These are phyloP conservation scores for Sycophaga agraensis DNA, from an alignment of 1,140 invertebrate genomes.

Conservation along the genomic window DNA sequence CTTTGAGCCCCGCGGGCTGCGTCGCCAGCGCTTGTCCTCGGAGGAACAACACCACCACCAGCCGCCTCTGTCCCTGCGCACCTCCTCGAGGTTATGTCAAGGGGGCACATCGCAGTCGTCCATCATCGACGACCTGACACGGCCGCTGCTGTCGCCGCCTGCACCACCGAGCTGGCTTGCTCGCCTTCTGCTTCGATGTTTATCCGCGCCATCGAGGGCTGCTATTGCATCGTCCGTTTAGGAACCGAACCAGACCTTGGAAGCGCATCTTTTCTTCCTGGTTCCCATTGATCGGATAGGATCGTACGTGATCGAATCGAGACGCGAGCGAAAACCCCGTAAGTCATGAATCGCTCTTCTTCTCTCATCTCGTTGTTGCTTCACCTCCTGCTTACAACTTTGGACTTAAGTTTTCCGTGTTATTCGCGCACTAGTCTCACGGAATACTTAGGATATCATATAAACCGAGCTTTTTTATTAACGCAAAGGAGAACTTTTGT, in stretches of 20 bases:
- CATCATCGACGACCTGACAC: constrained; percentile 9
- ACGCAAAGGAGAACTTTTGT: no score
- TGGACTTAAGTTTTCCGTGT: no score
- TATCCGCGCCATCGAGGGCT: not conserved
- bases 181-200: constrained; percentile 2
- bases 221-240: no score
- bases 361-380: not conserved
- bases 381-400: constrained; percentile 1
- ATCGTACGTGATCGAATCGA: not conserved
- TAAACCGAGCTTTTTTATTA: no score
- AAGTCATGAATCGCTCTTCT: not conserved
- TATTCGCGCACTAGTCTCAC: no score
- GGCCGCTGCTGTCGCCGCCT: not conserved
- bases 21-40: no score
- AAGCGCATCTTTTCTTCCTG: not conserved
- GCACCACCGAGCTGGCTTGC: no score
- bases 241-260: no score
- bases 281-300: not conserved
- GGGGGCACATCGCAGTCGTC: not conserved
- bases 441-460: no score
- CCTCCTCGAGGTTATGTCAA: constrained; percentile 11
- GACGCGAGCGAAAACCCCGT: not conserved
- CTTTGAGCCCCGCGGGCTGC: no score
- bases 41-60: not conserved
- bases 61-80: not conserved